Base-by-base conservation (phyloP, 2,797 vertebrate genomes). In the Poecile montanus region DNA sequence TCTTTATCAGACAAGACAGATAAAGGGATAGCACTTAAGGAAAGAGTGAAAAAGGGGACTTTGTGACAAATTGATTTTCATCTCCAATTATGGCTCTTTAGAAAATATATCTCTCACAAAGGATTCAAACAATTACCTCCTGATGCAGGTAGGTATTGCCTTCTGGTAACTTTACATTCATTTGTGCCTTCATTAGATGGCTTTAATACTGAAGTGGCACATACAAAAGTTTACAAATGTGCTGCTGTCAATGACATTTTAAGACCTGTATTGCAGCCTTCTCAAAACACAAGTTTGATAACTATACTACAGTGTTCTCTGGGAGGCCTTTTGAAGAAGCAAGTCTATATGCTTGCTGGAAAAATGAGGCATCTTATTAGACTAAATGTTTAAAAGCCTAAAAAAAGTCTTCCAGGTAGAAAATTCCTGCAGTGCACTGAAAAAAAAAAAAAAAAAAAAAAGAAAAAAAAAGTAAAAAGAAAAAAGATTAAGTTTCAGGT, bases 261-360 rank as follows among this genome's bases (percentile, higher is more conserved):
- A 70, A 94, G 77, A 62, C 66, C 67, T 91, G 66, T 94, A 61
- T 74, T 96, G 50, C 58, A 85, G 65, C 47, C 86, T 50, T 54
- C n/a, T 84, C 77, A 91, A 94, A 96, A 96, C 18, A 7, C 62
- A 93, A 90, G 74, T 85, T 67, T 3, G 26, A 57, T 85, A 93
- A 85, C 91, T 85, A 19, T 60, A 85, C 44, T 9, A 29, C 76
- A 93, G 65, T 68, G 11, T 62, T 85, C 68, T 95, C 34, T 34
- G 32, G 79, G 60, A 88, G 30, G 26, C 34, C 10, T 88, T 84
- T 85, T 83, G 87, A 91, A 79, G 42, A 67, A 86, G 7, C 7
- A 94, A 88, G 88, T 60, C 32, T 91, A 32, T 87, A 15, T 19
- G 3, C 11, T 88, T 94, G n/a, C 34, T 90, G 36, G 79, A 56